Evolutionary conservation across 2,888 invertebrate genomes (phyloP), one percentile per base, ranked within the genome.

Genomic region (Eupithecia insigniata): DNA sequence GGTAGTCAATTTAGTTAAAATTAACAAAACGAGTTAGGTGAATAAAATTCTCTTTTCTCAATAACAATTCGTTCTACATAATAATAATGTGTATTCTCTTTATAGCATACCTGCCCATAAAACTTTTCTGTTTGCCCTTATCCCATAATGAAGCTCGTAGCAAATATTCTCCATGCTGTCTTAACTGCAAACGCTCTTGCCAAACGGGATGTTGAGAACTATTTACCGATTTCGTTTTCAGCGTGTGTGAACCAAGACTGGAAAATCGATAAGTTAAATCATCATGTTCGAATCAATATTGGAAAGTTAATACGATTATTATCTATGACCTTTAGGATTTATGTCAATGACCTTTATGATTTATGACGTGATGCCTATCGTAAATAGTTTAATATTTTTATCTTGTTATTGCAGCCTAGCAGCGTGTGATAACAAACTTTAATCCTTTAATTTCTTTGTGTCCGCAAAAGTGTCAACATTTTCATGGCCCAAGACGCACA

Each of bases 71-170:
- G 30, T 30, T 30, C 30, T 30, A 30, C 2, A 4, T 30, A 30
- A 30, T 30, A 30, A 4, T 30, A 30, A 30, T 30, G 2, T 30
- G 2, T 30, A 30, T 30, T 30, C 2, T 30, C 5, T 2, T 2
- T 4, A 30, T 36, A 16, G 60, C 43, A 55, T 67, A 93, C 93
- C 91, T 92, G 79, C 93, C 93, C 92, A 93, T 92, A 71, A 89
- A 90, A 76, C 87, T 90, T 79, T 90, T 92, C 79, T 89, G 87
- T 77, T 87, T 91, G 43, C 92, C 92, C 80, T 89, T 92, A 72
- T 92, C 91, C 87, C 89, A 87, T 39, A 94, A 68, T 0, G 90
- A 87, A 58, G 93, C 79, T 67, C 83, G 82, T 12, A 94, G 74
- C 18, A 87, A 39, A 36, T 86, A 79, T 39, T 92, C 90, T 67